phyloP scores from a whole-genome alignment of 1,140 invertebrate genomes.

The Colletes latitarsis region DNA sequence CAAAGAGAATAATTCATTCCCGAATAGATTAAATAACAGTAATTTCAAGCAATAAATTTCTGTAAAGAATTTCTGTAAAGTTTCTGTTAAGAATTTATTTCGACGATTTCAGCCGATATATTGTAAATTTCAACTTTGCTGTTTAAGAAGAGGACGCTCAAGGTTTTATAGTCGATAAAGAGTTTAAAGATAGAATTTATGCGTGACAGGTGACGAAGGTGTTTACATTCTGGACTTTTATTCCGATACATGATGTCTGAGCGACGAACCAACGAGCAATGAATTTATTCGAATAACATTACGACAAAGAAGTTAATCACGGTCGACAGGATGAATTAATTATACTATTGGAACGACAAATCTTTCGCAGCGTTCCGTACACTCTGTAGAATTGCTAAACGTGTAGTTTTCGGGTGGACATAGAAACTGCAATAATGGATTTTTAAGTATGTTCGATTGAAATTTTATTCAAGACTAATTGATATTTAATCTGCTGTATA shows the following conservation, averaged over 20 bases:
- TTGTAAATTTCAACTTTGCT: slow-evolving; percentile 1
- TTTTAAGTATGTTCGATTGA: no score
- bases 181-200: not conserved
- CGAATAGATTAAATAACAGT: not conserved
- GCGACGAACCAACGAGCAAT: not conserved
- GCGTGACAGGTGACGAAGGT: not conserved
- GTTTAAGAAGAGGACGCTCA: slow-evolving; percentile 14
- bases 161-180: slow-evolving; percentile 15
- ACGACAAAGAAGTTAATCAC: slow-evolving; percentile 4
- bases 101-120: not conserved
- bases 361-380: not conserved
- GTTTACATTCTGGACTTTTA: not conserved
- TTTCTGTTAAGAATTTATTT: not conserved
- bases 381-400: no score
- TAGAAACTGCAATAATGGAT: no score
- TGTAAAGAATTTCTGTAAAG: no score
- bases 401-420: no score
- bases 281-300: slow-evolving; percentile 6
- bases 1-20: no score
- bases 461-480: no score
- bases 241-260: not conserved
- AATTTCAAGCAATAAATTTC: slow-evolving; percentile 4
- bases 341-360: not conserved
- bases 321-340: not conserved
- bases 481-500: no score